A percentile compares a stretch with the other conserved stretches of the same genome.
Conservation (phyloP, 2,888 invertebrate genomes). For the Stenolophus ochropezus region DNA sequence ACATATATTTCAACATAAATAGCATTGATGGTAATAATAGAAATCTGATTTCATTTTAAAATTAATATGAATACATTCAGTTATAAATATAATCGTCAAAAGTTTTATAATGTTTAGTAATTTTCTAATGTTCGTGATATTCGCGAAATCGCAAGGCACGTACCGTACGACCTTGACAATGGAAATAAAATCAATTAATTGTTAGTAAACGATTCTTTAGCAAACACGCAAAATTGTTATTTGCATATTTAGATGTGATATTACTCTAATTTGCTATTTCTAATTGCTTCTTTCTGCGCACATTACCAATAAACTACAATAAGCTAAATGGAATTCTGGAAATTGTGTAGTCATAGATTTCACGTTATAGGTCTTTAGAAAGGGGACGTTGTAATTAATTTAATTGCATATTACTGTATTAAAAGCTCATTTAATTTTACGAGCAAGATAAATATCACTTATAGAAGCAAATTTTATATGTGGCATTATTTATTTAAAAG, state of each 20-base stretch:
- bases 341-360: not conserved
- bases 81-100: no score
- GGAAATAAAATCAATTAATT: conserved; percentile 48
- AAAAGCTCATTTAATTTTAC: no score
- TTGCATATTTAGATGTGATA: conserved; percentile 22
- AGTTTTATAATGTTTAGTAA: not conserved
- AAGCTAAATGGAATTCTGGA: not conserved
- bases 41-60: no score
- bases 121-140: conserved; percentile 15
- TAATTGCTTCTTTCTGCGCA: conserved; percentile 5
- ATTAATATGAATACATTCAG: no score
- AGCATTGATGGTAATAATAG: no score
- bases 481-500: no score
- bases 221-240: conserved; percentile 37
- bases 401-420: no score
- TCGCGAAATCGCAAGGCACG: not conserved
- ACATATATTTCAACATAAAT: no score
- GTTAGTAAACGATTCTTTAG: conserved; percentile 23
- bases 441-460: no score
- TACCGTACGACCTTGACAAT: conserved; percentile 39
- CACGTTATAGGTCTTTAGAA: not conserved
- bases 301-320: not conserved
- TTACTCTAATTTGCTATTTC: not conserved
- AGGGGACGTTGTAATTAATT: no score
- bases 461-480: no score